phyloP scores from a whole-genome alignment of 1,140 invertebrate species.

The Calosoma granatense region DNA sequence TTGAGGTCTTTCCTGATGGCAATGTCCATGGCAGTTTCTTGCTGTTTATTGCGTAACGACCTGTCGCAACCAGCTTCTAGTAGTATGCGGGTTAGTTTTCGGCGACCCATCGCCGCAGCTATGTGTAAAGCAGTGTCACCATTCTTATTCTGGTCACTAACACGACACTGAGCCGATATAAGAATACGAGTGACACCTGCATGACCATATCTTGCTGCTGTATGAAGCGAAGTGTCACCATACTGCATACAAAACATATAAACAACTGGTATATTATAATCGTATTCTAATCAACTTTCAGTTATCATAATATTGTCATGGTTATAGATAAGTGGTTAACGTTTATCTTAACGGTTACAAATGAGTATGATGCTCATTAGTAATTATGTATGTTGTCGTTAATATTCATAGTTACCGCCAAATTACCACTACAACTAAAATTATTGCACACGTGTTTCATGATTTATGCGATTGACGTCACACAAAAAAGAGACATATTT shows the following conservation, averaged over 20 bases:
- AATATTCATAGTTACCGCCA: too few relatives aligned
- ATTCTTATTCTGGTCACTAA: conserved; percentile 91
- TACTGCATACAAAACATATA: conserved; percentile 56
- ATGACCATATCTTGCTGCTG: conserved; percentile 88
- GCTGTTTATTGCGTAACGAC: conserved; percentile 77
- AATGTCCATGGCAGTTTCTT: conserved; percentile 84
- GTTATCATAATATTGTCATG: too few relatives aligned
- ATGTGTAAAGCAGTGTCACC: conserved; percentile 92
- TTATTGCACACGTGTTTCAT: too few relatives aligned
- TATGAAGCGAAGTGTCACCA: conserved; percentile 92
- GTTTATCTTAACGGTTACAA: too few relatives aligned
- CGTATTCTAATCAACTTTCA: conserved; percentile 6
- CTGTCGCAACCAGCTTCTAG: conserved; percentile 77
- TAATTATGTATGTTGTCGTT: too few relatives aligned
- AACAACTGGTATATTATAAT: neutral
- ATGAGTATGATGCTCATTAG: too few relatives aligned
- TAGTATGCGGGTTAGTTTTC: conserved; percentile 85
- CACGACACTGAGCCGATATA: conserved; percentile 76
- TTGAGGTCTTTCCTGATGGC: conserved; percentile 67
- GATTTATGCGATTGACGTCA: too few relatives aligned
- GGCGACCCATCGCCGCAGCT: conserved; percentile 81
- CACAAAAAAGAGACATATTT: too few relatives aligned
- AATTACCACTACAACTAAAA: too few relatives aligned
- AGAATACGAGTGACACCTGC: conserved; percentile 91
- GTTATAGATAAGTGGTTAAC: too few relatives aligned